Base-by-base conservation (phyloP, 2,113 vertebrate genomes). In the Alligator sinensis region DNA sequence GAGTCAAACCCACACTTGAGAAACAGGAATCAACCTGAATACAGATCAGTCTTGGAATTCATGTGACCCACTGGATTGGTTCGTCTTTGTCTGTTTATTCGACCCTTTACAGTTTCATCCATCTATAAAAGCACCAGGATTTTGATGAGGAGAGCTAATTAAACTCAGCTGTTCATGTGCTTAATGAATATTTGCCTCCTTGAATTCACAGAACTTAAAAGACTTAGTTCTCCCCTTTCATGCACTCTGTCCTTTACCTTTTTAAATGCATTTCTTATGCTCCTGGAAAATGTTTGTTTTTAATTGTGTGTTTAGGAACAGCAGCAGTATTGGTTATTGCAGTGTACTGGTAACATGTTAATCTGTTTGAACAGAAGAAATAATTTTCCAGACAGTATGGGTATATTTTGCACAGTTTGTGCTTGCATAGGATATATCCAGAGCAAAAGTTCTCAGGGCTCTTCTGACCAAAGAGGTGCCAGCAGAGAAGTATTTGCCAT, bases 31-130 rank as follows among this genome's bases (percentile, higher is more conserved):
- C 4, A 10, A 4, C 30, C 60, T 55, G 68, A 62, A 90, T 90
- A 91, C 87, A 94, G n/a, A 97, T 91, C 81, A 59, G 55, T 62
- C 70, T 90, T 74, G 38, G 47, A 89, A 90, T 82, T 89, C 30
- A 47, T 81, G 4, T 77, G 62, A 0, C 13, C 11, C 1, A 1
- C 4, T 85, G 66, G 80, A 25, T 77, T 91, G 92, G 64, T 75
- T 88, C 82, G 91, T 84, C 86, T 54, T 84, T 12, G 22, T 11
- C 24, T 34, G 54, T 68, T 70, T 1, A 0, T 68, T 55, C 86
- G 34, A 64, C 28, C 12, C 70, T 74, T 74, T 47, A 74, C 34
- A 74, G 15, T 74, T 74, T 15, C 59, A 4, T 75, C 25, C 91
- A 64, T 84, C 88, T 80, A 62, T 62, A 60, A 61, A 82, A 80